Base-by-base conservation (phyloP, 2,888 invertebrate genomes). In the Athetis lepigone region DNA sequence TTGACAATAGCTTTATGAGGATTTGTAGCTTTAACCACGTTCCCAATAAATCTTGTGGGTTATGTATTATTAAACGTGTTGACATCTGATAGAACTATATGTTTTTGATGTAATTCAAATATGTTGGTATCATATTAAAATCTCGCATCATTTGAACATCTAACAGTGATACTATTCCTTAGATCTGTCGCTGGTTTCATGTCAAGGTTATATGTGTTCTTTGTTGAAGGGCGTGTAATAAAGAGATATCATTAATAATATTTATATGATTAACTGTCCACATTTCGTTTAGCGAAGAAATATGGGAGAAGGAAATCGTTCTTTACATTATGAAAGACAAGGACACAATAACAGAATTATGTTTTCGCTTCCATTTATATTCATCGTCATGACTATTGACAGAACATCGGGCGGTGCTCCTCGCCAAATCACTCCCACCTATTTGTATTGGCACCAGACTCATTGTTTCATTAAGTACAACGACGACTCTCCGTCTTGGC, bases 361-460 rank as follows among this genome's bases (percentile, higher is more conserved):
- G 54, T 78, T 80, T 71, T 76, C 50, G 58, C 45, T 62, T 67
- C 78, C 74, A 80, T 78, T 80, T 65, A 72, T 74, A 70, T 70
- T 68, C 61, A 74, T 65, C 79, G 83, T 81, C 83, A 84, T 88
- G 81, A 85, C 85, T 91, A 91, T 91, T 87, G 91, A 80, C 78
- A 79, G 84, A 87, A 85, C 85, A 89, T 89, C 87, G 87, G 86
- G 82, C 82, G 18, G 82, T 79, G 83, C 82, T 84, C 75, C 49
- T 75, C 75, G 85, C 87, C 87, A 88, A 88, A 89, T 89, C 88
- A 87, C 87, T 88, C 87, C 90, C 89, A 88, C 85, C 82, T 87
- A 85, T 88, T 90, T 84, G 87, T 84, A 91, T 92, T 92, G 92
- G 92, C 91, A 91, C 81, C 67, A 74, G 78, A 78, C 81, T 79